Conservation (phyloP, 2,113 vertebrate genomes). For the Syrmaticus mikado region DNA sequence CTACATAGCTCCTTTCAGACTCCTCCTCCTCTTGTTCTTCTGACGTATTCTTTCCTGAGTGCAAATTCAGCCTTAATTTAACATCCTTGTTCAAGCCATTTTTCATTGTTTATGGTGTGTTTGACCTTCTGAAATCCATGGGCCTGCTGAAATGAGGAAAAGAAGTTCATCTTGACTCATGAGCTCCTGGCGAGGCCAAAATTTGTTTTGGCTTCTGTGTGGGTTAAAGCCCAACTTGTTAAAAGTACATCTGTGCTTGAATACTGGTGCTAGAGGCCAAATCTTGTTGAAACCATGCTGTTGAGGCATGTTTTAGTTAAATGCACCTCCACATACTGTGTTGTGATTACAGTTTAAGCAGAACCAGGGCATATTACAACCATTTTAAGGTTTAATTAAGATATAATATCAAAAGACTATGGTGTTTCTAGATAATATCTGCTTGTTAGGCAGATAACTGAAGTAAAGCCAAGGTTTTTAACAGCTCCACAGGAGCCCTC, state of each 20-base stretch:
- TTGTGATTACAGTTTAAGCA: neutral
- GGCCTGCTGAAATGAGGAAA: neutral
- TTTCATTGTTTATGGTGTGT: neutral
- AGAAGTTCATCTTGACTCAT: neutral
- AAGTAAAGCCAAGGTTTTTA: slow-evolving; percentile 47
- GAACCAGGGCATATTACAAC: neutral
- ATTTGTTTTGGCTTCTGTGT: slow-evolving; percentile 13
- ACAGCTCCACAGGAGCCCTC: slow-evolving; percentile 8
- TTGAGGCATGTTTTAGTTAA: neutral
- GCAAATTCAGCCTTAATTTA: neutral
- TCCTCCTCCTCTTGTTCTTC: neutral
- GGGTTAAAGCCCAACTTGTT: neutral
- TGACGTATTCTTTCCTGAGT: neutral
- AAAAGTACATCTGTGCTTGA: neutral
- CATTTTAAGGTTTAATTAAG: slow-evolving; percentile 30
- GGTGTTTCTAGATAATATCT: slow-evolving; percentile 53
- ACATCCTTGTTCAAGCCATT: neutral
- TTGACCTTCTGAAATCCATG: neutral
- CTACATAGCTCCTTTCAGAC: neutral
- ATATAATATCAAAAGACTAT: slow-evolving; percentile 17
- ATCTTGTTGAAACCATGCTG: neutral
- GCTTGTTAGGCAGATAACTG: slow-evolving; percentile 54
- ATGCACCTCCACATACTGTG: neutral
- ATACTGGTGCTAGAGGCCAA: neutral
- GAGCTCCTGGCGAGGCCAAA: neutral